A percentile compares a stretch with the other conserved stretches of the same genome.
These are phyloP conservation scores for Rhabdomys dilectus DNA, from an alignment of 2,113 vertebrate species.

Conservation along the genomic window DNA sequence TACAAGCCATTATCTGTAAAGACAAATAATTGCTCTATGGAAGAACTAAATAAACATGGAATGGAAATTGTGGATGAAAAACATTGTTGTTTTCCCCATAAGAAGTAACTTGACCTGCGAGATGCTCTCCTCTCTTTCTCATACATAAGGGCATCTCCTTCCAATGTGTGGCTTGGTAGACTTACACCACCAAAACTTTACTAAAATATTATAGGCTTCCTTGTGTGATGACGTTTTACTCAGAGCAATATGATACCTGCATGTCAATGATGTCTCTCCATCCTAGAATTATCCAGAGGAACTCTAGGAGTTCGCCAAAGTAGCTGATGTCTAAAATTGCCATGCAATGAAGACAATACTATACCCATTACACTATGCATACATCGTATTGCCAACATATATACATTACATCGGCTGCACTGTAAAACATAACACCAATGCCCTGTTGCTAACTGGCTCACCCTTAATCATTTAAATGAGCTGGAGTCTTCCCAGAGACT, in stretches of 20 bases:
- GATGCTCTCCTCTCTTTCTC: not conserved
- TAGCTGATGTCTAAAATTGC: not conserved
- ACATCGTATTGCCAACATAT: too few relatives aligned
- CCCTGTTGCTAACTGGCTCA: not conserved
- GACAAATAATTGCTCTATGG: constrained; percentile 6
- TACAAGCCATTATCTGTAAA: not conserved
- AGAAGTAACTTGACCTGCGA: not conserved
- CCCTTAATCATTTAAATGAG: not conserved
- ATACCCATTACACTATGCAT: too few relatives aligned
- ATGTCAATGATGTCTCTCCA: not conserved
- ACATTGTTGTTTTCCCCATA: not conserved
- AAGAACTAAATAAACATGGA: not conserved
- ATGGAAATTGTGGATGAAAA: not conserved
- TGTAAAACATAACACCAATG: not conserved
- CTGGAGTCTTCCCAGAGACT: not conserved
- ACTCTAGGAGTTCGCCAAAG: not conserved
- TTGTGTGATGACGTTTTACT: not conserved
- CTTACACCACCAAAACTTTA: not conserved
- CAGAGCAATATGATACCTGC: not conserved
- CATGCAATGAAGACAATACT: not conserved
- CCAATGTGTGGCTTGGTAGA: not conserved
- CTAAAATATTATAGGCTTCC: constrained; percentile 4
- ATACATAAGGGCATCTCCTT: not conserved
- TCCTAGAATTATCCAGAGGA: not conserved
- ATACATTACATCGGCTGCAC: not conserved